A percentile compares a stretch with the other conserved stretches of the same genome.
Conservation (phyloP, 2,888 invertebrate species). For the Drosophila mimica region DNA sequence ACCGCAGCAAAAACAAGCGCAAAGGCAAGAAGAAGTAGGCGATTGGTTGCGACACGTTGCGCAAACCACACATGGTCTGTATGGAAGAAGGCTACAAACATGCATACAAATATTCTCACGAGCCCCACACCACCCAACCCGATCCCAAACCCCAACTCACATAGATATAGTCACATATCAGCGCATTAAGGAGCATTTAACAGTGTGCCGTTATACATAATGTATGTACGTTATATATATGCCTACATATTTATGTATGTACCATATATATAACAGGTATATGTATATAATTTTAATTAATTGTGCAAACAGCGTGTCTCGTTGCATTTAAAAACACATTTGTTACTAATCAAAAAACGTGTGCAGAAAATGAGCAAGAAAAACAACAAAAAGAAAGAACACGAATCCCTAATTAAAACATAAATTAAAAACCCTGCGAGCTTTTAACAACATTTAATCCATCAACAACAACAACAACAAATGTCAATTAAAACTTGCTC, state of each 20-base stretch:
- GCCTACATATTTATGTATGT: slow-evolving; percentile 34
- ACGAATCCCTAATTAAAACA: slow-evolving; percentile 28
- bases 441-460: slow-evolving; percentile 54
- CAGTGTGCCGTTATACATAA: slow-evolving; percentile 43
- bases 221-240: slow-evolving; percentile 35
- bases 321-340: slow-evolving; percentile 75
- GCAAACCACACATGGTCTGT: slow-evolving; percentile 62
- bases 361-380: slow-evolving; percentile 22
- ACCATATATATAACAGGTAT: slow-evolving; percentile 40
- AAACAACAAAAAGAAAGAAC: slow-evolving; percentile 30
- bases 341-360: slow-evolving; percentile 76
- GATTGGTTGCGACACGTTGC: slow-evolving; percentile 36
- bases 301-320: slow-evolving; percentile 73
- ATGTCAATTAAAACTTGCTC: slow-evolving; percentile 39
- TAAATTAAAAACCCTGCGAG: slow-evolving; percentile 8
- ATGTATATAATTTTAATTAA: slow-evolving; percentile 62
- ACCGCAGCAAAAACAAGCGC: slow-evolving; percentile 75
- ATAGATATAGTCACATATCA: slow-evolving; percentile 59
- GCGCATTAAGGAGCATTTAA: slow-evolving; percentile 31
- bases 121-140: slow-evolving; percentile 16
- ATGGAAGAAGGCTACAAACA: slow-evolving; percentile 30
- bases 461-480: slow-evolving; percentile 31
- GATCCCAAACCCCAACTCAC: slow-evolving; percentile 20
- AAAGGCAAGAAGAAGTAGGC: slow-evolving; percentile 77
- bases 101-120: slow-evolving; percentile 33